Evolutionary conservation across 2,113 vertebrate species (phyloP).

Genomic region (Callithrix jacchus): DNA sequence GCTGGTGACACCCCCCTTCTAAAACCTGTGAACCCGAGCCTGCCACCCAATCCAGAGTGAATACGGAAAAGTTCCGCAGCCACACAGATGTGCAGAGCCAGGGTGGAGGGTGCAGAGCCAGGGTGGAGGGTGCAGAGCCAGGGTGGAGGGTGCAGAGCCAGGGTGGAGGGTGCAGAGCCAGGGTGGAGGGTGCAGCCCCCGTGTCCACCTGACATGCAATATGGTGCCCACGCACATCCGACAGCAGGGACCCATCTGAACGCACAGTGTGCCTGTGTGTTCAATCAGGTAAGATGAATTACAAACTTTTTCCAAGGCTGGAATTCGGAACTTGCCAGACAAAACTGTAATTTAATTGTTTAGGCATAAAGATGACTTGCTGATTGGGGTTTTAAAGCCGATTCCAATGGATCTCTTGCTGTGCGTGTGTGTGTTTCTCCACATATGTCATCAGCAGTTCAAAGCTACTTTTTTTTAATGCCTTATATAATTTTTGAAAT

Average conservation of each 20-base stretch:
- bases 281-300: background rate
- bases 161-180: background rate
- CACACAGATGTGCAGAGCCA: background rate
- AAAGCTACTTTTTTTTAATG: background rate
- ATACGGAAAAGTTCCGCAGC: background rate
- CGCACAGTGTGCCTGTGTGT: too few relatives aligned
- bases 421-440: background rate
- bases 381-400: slow-evolving; percentile 30
- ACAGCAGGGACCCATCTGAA: background rate
- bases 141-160: background rate
- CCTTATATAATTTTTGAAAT: background rate
- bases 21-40: fast-evolving
- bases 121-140: background rate
- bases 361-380: background rate
- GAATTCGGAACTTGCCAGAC: background rate
- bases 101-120: background rate
- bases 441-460: background rate
- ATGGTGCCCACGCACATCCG: background rate
- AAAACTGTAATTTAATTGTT: slow-evolving; percentile 9
- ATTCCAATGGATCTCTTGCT: background rate
- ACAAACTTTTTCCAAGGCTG: background rate
- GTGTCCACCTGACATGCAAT: background rate
- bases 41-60: fast-evolving
- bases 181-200: fast-evolving
- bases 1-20: background rate